Conservation (phyloP, 2,797 vertebrate species). For the Rhinichthys osculus region DNA sequence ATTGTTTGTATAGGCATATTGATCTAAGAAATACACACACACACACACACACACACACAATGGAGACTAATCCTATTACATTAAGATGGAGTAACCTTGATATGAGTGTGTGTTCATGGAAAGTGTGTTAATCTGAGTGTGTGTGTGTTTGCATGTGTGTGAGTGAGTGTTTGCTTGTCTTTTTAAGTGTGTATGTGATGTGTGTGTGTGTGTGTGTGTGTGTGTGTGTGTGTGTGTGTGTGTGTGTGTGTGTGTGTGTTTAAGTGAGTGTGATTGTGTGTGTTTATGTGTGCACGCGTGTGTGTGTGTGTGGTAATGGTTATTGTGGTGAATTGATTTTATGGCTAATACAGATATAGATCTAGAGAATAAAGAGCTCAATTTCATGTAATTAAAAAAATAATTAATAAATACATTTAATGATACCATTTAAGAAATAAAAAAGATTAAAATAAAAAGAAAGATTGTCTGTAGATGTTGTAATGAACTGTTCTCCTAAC, state of each 20-base stretch:
- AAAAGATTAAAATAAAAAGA: too few relatives aligned
- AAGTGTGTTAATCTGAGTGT: constrained; percentile 16
- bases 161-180: background rate
- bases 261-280: background rate
- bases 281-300: background rate
- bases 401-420: too few relatives aligned
- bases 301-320: background rate
- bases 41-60: background rate
- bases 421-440: too few relatives aligned
- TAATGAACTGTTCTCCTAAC: too few relatives aligned
- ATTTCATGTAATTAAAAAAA: too few relatives aligned
- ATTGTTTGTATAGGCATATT: too few relatives aligned
- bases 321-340: background rate
- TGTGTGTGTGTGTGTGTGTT: background rate
- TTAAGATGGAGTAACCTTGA: constrained; percentile 22
- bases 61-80: constrained; percentile 24
- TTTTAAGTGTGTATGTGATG: background rate
- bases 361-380: too few relatives aligned
- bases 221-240: background rate
- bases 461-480: too few relatives aligned
- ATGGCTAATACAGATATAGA: background rate
- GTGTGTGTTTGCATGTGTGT: background rate
- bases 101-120: constrained; percentile 1
- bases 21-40: background rate
- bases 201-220: background rate